These are phyloP conservation scores for Vicugna pacos DNA, from an alignment of 2,113 vertebrate species.

Conservation along the genomic window DNA sequence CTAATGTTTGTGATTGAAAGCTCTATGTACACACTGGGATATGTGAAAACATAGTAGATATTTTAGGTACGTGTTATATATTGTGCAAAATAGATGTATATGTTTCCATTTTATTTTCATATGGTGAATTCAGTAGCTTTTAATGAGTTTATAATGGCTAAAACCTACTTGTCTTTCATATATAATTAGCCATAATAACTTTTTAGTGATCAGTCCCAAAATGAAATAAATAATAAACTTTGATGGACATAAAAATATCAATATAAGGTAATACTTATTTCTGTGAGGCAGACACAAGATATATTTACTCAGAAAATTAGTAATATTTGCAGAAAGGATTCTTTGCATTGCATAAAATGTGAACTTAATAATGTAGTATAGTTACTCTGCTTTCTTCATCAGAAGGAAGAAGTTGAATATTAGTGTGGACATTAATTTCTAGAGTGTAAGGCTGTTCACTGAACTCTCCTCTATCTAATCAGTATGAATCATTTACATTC, in stretches of 20 bases:
- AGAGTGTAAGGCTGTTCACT: not conserved
- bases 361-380: slow-evolving; percentile 41
- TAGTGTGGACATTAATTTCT: not conserved
- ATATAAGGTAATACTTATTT: not conserved
- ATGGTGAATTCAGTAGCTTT: not conserved
- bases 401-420: slow-evolving; percentile 27
- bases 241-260: not conserved
- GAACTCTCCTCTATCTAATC: not conserved
- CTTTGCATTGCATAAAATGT: slow-evolving; percentile 47
- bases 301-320: slow-evolving; percentile 48
- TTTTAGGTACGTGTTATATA: slow-evolving; percentile 6
- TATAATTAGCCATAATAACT: not conserved
- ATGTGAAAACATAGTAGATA: not conserved
- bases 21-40: not conserved
- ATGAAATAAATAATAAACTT: slow-evolving; percentile 13
- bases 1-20: not conserved
- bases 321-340: slow-evolving; percentile 15
- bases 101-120: slow-evolving; percentile 31
- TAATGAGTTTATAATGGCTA: not conserved
- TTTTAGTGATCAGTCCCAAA: slow-evolving; percentile 47
- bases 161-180: not conserved
- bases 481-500: not conserved
- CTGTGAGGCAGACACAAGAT: not conserved
- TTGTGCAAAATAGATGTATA: not conserved
- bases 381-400: not conserved